A percentile compares a stretch with the other conserved stretches of the same genome.
Conservation (phyloP, 1,140 invertebrate species). For the Anoplolepis gracilipes region DNA sequence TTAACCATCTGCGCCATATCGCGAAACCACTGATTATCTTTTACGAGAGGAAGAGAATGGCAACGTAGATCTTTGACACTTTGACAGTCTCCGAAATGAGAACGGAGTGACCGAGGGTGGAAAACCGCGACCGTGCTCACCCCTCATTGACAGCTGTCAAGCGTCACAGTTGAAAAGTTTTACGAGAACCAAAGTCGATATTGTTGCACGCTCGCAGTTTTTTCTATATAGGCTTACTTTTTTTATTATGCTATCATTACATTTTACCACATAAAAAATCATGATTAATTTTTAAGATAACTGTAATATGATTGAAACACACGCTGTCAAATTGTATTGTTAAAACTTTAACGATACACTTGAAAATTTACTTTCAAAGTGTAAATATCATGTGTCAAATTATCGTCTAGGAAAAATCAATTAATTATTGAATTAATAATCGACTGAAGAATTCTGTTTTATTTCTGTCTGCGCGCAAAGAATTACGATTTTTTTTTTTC, state of each 20-base stretch:
- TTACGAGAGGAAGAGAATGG: slow-evolving; percentile 61
- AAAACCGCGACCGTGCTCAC: slow-evolving; percentile 69
- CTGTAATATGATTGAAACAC: too few species aligned
- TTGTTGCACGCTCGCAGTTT: slow-evolving; percentile 76
- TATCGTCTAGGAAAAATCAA: background rate
- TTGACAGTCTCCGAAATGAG: slow-evolving; percentile 72
- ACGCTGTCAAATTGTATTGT: too few species aligned
- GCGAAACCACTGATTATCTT: slow-evolving; percentile 35
- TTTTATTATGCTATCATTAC: background rate
- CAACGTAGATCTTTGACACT: slow-evolving; percentile 68
- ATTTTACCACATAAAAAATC: too few species aligned
- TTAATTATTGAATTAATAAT: background rate
- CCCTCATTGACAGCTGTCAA: slow-evolving; percentile 82
- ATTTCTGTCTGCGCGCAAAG: too few species aligned
- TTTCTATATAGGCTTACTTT: background rate
- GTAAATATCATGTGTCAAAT: background rate
- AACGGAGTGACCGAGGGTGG: slow-evolving; percentile 49
- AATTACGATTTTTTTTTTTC: slow-evolving; percentile 13
- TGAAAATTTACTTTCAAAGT: background rate
- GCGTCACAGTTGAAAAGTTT: slow-evolving; percentile 80
- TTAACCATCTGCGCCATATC: slow-evolving; percentile 24
- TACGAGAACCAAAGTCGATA: slow-evolving; percentile 77
- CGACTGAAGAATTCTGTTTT: background rate
- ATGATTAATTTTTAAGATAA: too few species aligned
- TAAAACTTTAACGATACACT: too few species aligned